Evolutionary conservation across 1,140 invertebrate genomes (phyloP), one percentile per base, ranked within the genome.

Genomic region (Gryon sp.): DNA sequence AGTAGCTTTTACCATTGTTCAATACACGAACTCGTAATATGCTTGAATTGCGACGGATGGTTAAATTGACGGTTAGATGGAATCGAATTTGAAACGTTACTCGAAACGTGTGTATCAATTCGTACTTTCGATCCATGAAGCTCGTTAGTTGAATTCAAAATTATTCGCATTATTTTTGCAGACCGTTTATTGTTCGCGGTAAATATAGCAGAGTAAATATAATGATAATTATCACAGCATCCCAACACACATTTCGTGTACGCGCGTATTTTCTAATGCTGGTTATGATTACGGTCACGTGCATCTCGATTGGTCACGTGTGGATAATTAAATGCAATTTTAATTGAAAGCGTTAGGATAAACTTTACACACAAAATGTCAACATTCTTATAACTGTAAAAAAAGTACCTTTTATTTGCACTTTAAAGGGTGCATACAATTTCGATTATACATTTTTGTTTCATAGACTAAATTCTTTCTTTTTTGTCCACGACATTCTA

Each of bases 11-110:
- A 55, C 38, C 41, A 59, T 68, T 73, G 68, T 78, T 76, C 50
- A 38, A 62, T 40, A 38, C 55, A 50, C 46, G 43, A 40, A 36
- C 52, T 78, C 63, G 57, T 65, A 78, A 74, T 74, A 69, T 78
- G 69, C 63, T 69, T 55, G 70, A 78, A 78, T 75, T 74, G 65
- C 60, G 38, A 75, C 59, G 65, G 40, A 69, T 55, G 59, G 72
- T 62, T 72, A 59, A 66, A 72, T 66, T 60, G 55, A 76, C 52
- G 62, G 66, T 68, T 46, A 53, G 55, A 38, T 66, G 36, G 52
- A 69, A 74, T 74, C 65, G 52, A 75, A 78, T 74, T 78, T 74
- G 76, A 60, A 78, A 59, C 65, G 70, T 78, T 60, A 70, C 41
- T 78, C 52, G 65, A n/a, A n/a, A 59, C 34, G 57, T 43, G 52